These are phyloP conservation scores for Morus bassanus DNA, from an alignment of 2,797 vertebrate genomes.

Conservation along the genomic window DNA sequence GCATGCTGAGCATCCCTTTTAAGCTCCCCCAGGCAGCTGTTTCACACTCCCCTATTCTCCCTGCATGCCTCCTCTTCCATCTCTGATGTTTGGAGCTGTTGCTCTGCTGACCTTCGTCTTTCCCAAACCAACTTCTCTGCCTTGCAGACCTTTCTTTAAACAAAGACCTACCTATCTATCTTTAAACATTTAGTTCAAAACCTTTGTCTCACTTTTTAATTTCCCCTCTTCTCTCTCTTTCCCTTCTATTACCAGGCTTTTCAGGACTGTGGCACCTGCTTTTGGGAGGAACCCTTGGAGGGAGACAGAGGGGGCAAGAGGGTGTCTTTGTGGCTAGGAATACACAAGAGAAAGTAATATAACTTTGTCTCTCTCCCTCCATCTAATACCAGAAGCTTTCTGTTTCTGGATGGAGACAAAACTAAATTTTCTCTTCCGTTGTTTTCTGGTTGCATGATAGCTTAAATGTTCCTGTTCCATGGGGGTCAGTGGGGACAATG, in stretches of 20 bases:
- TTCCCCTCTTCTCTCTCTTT: not conserved
- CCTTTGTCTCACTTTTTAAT: not conserved
- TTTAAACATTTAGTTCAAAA: not conserved
- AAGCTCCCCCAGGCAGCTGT: constrained; percentile 50
- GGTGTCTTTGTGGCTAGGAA: not conserved
- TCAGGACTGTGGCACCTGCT: not conserved
- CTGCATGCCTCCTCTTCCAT: constrained; percentile 12
- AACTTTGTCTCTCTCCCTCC: not conserved
- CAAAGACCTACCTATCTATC: not conserved
- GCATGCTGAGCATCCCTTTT: constrained; percentile 13
- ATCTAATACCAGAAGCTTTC: not conserved
- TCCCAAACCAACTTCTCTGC: not conserved
- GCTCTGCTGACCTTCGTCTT: constrained; percentile 5
- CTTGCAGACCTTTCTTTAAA: not conserved
- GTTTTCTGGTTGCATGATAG: not conserved
- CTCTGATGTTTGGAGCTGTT: constrained; percentile 1
- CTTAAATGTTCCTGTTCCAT: not conserved
- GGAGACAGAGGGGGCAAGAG: not conserved
- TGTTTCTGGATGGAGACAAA: not conserved
- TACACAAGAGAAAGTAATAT: not conserved
- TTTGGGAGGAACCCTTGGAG: not conserved
- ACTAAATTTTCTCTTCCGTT: not conserved
- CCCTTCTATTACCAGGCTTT: not conserved
- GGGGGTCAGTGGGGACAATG: not conserved
- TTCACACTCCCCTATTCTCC: constrained; percentile 28